phyloP scores from a whole-genome alignment of 2,113 vertebrate genomes.

The Neoarius graeffei region DNA sequence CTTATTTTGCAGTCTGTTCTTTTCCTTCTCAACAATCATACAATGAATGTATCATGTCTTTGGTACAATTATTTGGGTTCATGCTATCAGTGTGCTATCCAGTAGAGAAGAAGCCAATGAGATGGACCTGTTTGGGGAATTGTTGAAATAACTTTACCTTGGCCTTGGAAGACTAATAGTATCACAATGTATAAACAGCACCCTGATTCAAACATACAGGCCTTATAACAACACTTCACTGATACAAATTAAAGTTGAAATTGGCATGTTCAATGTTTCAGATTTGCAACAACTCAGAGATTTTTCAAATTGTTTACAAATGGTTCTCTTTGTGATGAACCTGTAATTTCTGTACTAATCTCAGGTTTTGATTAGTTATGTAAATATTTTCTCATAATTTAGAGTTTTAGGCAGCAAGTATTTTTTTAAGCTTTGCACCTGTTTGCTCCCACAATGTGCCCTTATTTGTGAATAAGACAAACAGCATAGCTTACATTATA shows the following conservation, averaged over 20 bases:
- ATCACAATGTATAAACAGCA: slow-evolving; percentile 27
- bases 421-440: slow-evolving; percentile 1
- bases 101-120: slow-evolving; percentile 11
- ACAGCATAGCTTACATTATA: slow-evolving; percentile 16
- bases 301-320: neutral
- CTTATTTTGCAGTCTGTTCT: neutral
- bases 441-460: slow-evolving; percentile 8
- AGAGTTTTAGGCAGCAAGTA: neutral
- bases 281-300: neutral
- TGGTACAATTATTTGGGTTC: slow-evolving; percentile 40
- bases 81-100: slow-evolving; percentile 27
- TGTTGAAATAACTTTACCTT: slow-evolving; percentile 2
- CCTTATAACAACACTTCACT: neutral
- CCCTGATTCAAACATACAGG: neutral
- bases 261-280: neutral
- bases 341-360: neutral
- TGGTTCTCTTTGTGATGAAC: neutral
- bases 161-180: slow-evolving; percentile 33
- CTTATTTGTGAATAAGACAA: slow-evolving; percentile 21
- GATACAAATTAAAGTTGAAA: neutral
- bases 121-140: slow-evolving; percentile 11
- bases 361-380: neutral
- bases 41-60: neutral
- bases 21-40: neutral
- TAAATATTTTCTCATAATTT: neutral